Base-by-base conservation (phyloP, 2,797 vertebrate species). In the Melanotaenia pygmaea region DNA sequence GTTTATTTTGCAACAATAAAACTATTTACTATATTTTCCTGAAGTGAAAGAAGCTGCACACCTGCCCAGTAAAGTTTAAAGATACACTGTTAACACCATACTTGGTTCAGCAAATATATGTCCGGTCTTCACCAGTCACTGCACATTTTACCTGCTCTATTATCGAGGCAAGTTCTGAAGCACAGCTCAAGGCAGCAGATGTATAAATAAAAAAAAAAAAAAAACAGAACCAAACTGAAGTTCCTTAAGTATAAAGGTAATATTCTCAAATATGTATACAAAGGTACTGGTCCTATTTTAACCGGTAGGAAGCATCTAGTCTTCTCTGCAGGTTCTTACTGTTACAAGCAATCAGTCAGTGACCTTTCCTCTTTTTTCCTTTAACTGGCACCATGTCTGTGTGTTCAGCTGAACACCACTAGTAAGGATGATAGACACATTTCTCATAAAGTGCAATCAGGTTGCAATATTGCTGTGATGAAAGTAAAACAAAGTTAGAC, bases 391-490 rank as follows among this genome's bases (percentile, higher is more conserved):
- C 53, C 20, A 5, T 16, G 12, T 67, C n/a, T 58, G 72, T 67
- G 30, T 12, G 28, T 24, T 71, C 58, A 71, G 51, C n/a, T 77
- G 34, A 62, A 66, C 74, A 65, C 61, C 45, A 61, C 1, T 37
- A 51, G 47, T 20, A 34, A 61, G 16, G 20, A 66, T 62, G 9
- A 0, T 63, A 68, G 8, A 69, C 26, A 59, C 58, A 2, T 38
- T 45, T 81, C 20, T 62, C 13, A 63, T 28, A 56, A 69, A 56
- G 47, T 62, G 71, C 71, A 86, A 82, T 75, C 67, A 34, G 50
- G 63, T 12, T 68, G 83, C 67, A 81, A 81, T 26, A 54, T 4
- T 76, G 54, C 69, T 71, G 79, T 56, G 70, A 80, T n/a, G 54
- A 63, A 63, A 84, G 54, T 51, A 62, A 76, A 66, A 61, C 12